phyloP scores from a whole-genome alignment of 2,888 invertebrate species.

The Ellobium chinense region DNA sequence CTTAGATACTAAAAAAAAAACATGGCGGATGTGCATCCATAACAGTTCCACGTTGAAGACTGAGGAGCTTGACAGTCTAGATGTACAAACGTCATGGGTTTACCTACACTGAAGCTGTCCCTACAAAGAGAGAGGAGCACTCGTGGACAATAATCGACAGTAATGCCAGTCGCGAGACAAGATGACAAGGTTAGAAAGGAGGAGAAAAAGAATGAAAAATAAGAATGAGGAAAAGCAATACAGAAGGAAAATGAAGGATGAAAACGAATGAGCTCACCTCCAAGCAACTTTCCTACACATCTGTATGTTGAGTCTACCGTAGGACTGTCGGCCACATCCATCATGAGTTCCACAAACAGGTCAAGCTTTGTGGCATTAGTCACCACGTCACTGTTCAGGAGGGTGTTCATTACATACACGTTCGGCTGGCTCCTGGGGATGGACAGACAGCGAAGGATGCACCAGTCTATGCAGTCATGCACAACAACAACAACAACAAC shows the following conservation, averaged over 20 bases:
- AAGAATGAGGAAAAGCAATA: no score
- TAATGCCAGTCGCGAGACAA: no score
- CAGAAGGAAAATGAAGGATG: background rate
- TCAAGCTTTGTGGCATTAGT: slow-evolving; percentile 21
- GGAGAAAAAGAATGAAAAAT: no score
- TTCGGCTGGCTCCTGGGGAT: slow-evolving; percentile 15
- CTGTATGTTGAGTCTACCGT: slow-evolving; percentile 36
- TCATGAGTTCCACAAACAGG: slow-evolving; percentile 29
- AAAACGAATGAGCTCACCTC: slow-evolving; percentile 22
- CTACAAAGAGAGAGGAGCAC: no score
- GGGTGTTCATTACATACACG: slow-evolving; percentile 19
- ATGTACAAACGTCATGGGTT: no score
- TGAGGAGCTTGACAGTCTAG: no score
- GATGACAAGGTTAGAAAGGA: no score
- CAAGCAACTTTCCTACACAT: slow-evolving; percentile 28
- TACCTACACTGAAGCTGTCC: no score
- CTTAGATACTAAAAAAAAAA: background rate
- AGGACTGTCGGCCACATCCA: slow-evolving; percentile 40
- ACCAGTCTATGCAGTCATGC: no score
- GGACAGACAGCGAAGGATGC: no score
- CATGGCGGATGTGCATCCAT: background rate
- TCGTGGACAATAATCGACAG: no score
- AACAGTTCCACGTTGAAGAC: background rate
- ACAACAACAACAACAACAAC: no score
- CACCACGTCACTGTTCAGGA: slow-evolving; percentile 29